A percentile compares a stretch with the other conserved stretches of the same genome.
Conservation (phyloP, 1,140 invertebrate species). For the Eufriesea mexicana region DNA sequence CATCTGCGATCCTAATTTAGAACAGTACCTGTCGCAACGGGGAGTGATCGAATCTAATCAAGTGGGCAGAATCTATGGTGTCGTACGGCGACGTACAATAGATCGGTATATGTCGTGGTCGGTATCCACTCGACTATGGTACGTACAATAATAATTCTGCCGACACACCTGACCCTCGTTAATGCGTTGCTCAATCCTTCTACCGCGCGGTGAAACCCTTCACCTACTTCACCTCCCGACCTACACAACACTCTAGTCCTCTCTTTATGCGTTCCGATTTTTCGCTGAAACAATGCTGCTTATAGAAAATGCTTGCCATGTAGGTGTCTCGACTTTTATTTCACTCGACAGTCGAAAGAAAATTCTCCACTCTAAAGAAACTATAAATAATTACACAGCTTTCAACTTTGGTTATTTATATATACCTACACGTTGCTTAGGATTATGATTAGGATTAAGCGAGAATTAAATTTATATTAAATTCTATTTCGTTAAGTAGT, state of each 20-base stretch:
- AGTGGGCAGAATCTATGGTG: constrained; percentile 53
- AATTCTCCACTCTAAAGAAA: background rate
- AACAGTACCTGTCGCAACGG: constrained; percentile 50
- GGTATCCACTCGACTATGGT: constrained; percentile 27
- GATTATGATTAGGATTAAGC: too few relatives aligned
- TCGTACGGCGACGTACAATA: constrained; percentile 30
- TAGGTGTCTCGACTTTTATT: background rate
- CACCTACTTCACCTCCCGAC: constrained; percentile 59
- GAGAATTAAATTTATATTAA: too few relatives aligned
- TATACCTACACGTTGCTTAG: background rate
- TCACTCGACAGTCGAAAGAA: background rate
- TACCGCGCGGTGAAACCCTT: constrained; percentile 56
- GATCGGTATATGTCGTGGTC: constrained; percentile 24
- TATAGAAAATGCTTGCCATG: background rate
- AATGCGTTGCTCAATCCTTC: constrained; percentile 63
- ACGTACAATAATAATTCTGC: constrained; percentile 53
- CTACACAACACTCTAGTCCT: constrained; percentile 11
- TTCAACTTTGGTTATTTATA: background rate
- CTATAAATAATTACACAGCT: background rate
- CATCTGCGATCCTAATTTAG: constrained; percentile 43
- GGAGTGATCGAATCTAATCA: constrained; percentile 45
- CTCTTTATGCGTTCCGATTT: constrained; percentile 3
- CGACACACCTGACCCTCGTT: constrained; percentile 68
- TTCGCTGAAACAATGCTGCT: background rate
- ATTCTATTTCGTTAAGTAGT: too few relatives aligned